These are phyloP conservation scores for Pinna nobilis DNA, from an alignment of 1,140 invertebrate species.

Conservation along the genomic window DNA sequence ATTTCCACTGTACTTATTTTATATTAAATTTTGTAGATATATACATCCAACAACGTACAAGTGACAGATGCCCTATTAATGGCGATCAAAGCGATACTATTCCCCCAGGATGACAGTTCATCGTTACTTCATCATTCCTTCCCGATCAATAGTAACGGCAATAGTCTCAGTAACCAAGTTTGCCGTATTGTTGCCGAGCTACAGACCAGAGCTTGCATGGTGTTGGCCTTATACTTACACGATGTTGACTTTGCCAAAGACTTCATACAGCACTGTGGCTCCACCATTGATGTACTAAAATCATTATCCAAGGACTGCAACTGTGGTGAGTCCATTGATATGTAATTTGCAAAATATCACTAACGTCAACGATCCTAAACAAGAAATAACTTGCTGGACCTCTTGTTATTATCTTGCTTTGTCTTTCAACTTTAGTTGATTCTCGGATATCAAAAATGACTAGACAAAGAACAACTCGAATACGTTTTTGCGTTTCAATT, in stretches of 20 bases:
- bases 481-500: too few relatives aligned
- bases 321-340: conserved; percentile 50
- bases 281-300: conserved; percentile 73
- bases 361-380: too few relatives aligned
- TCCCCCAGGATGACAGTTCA: conserved; percentile 56
- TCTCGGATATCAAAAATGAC: too few relatives aligned
- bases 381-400: too few relatives aligned
- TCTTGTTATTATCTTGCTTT: not conserved
- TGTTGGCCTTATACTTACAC: conserved; percentile 68
- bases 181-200: conserved; percentile 73
- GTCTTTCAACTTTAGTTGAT: too few relatives aligned
- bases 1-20: not conserved
- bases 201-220: conserved; percentile 69
- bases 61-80: conserved; percentile 68
- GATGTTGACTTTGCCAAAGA: conserved; percentile 68
- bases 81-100: conserved; percentile 66
- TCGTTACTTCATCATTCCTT: conserved; percentile 64
- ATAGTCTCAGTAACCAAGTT: conserved; percentile 65
- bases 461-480: too few relatives aligned
- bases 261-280: conserved; percentile 71
- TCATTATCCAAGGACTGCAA: conserved; percentile 72
- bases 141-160: conserved; percentile 65
- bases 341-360: not conserved
- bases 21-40: conserved; percentile 57
- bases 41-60: conserved; percentile 58